A percentile compares a stretch with the other conserved stretches of the same genome.
phyloP scores from a whole-genome alignment of 2,797 vertebrate genomes.

The Perodicticus potto region DNA sequence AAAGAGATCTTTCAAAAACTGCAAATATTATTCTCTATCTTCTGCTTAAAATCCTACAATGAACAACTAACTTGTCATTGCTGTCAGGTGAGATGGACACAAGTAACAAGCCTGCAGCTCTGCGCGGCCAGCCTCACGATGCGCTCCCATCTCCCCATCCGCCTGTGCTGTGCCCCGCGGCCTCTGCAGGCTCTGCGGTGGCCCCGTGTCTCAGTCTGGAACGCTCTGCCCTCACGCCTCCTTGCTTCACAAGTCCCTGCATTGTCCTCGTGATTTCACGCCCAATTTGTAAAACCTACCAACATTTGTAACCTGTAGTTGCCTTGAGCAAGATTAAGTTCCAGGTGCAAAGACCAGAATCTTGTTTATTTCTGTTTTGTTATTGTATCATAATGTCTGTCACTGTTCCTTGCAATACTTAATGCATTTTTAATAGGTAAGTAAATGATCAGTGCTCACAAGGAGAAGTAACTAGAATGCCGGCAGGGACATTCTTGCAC shows the following conservation, averaged over 20 bases:
- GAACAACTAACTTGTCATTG: not conserved
- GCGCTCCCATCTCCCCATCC: fast-evolving
- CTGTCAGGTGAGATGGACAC: not conserved
- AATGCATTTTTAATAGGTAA: not conserved
- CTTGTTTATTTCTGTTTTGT: not conserved
- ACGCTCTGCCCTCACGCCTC: not conserved
- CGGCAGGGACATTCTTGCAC: not conserved
- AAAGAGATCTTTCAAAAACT: not conserved
- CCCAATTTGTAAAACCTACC: not conserved
- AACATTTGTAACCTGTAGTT: not conserved
- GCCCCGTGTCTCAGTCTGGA: not conserved
- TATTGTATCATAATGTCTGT: not conserved
- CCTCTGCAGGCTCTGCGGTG: not conserved
- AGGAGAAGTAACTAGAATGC: not conserved
- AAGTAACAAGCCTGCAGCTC: not conserved
- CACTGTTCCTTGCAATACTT: not conserved
- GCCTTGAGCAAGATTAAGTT: not conserved
- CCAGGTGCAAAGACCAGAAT: not conserved
- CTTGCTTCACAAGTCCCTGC: not conserved
- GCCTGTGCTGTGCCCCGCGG: not conserved
- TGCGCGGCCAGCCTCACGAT: fast-evolving
- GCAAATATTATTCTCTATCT: not conserved
- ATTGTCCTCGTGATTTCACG: not conserved
- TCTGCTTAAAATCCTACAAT: not conserved
- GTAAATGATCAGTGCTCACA: not conserved